These are phyloP conservation scores for Lophura nycthemera DNA, from an alignment of 2,113 vertebrate species.

Conservation along the genomic window DNA sequence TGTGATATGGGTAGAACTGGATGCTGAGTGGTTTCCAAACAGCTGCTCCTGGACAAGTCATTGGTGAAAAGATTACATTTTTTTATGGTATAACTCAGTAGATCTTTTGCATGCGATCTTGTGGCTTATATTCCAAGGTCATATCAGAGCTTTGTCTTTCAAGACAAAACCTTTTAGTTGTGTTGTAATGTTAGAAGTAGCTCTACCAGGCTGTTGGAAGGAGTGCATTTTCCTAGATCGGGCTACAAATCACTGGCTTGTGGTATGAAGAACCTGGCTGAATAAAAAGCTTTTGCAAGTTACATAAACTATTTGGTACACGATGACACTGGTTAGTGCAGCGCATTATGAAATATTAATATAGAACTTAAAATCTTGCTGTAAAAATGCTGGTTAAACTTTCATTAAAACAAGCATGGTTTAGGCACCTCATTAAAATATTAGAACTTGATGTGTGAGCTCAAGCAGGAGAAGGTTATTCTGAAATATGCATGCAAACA, in stretches of 20 bases:
- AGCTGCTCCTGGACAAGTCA: background rate
- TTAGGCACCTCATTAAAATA: background rate
- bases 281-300: background rate
- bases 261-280: background rate
- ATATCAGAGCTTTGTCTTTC: background rate
- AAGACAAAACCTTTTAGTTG: background rate
- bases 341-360: constrained; percentile 27
- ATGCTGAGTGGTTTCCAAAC: background rate
- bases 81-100: accelerated
- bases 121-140: background rate
- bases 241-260: background rate
- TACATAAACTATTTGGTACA: background rate
- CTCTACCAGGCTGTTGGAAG: background rate
- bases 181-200: background rate
- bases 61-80: background rate
- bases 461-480: background rate
- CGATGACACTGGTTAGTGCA: background rate
- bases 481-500: constrained; percentile 30
- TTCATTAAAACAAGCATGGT: constrained; percentile 29
- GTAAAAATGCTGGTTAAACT: constrained; percentile 49
- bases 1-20: background rate
- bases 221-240: background rate
- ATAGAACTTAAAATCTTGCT: constrained; percentile 28
- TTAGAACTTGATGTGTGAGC: background rate
- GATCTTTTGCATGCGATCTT: background rate